Conservation (phyloP, 2,888 invertebrate species). For the Fragum fragum region DNA sequence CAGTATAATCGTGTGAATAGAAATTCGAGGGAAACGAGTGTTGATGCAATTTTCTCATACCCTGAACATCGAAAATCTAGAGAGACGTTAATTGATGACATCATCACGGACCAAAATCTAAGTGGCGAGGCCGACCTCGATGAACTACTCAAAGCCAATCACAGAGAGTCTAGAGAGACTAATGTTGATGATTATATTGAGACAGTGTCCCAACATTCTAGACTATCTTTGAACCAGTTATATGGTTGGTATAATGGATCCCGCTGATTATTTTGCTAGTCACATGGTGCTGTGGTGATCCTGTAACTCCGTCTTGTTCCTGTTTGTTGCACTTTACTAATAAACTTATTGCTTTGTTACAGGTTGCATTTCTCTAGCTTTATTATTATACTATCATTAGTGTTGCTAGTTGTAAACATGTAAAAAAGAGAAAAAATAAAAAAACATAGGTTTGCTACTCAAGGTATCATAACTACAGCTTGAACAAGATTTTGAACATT, state of each 20-base stretch:
- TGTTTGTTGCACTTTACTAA: no score
- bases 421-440: no score
- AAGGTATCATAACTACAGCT: no score
- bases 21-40: constrained; percentile 63
- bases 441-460: no score
- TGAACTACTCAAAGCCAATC: constrained; percentile 34
- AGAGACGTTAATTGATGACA: constrained; percentile 73
- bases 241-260: constrained; percentile 34
- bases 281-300: constrained; percentile 47
- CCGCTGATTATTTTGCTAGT: constrained; percentile 42
- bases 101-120: constrained; percentile 54
- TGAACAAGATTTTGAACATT: no score
- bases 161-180: constrained; percentile 38
- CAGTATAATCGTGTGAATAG: constrained; percentile 41
- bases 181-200: constrained; percentile 44
- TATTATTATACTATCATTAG: no score
- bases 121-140: constrained; percentile 52
- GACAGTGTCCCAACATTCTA: constrained; percentile 10
- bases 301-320: no score
- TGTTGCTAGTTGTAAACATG: no score
- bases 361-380: no score
- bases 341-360: no score
- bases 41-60: constrained; percentile 57
- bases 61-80: constrained; percentile 63
- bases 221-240: constrained; percentile 22